phyloP scores from a whole-genome alignment of 2,113 vertebrate species.

The Ptychochromis oligacanthus region DNA sequence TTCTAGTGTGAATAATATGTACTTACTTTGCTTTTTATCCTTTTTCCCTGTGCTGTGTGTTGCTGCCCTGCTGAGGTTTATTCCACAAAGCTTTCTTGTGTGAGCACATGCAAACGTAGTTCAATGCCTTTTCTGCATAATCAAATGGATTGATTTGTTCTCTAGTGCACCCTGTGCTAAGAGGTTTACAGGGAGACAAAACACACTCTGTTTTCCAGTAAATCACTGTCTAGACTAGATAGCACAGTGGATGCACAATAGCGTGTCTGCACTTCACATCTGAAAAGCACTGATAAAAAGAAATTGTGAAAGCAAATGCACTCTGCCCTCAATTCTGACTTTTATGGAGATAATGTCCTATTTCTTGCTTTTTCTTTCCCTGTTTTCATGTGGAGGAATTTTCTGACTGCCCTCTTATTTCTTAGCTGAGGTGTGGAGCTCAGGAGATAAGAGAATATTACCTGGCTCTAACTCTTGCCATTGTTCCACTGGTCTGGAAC shows the following conservation, averaged over 20 bases:
- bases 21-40: neutral
- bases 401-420: constrained; percentile 17
- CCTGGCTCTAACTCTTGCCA: constrained; percentile 47
- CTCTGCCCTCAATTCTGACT: constrained; percentile 26
- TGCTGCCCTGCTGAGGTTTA: constrained; percentile 2
- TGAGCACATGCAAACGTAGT: constrained; percentile 2
- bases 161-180: neutral
- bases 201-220: neutral
- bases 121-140: constrained; percentile 29
- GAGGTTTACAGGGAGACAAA: constrained; percentile 24
- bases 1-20: neutral
- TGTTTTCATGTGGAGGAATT: constrained; percentile 23
- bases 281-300: constrained; percentile 32
- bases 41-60: neutral
- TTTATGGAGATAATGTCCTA: constrained; percentile 27
- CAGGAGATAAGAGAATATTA: constrained; percentile 63
- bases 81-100: neutral
- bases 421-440: constrained; percentile 39
- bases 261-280: constrained; percentile 18
- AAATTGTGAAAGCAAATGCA: constrained; percentile 41
- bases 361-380: neutral
- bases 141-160: constrained; percentile 26
- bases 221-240: constrained; percentile 1
- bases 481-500: constrained; percentile 56
- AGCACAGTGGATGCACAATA: neutral